Base-by-base conservation (phyloP, 2,888 invertebrate genomes). In the Brachyptera putata region DNA sequence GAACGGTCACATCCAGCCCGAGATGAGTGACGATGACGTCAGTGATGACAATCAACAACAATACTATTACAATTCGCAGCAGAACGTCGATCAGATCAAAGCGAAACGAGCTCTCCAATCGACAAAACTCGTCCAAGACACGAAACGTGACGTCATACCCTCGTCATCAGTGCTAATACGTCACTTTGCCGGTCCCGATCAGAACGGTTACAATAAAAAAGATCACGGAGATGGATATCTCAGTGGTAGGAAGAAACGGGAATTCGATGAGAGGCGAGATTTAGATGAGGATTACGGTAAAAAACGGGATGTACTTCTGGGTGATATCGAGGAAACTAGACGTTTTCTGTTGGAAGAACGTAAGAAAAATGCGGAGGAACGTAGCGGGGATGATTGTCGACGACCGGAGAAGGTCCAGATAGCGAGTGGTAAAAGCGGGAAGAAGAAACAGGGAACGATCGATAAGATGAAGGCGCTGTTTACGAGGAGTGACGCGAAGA, bases 401-500 rank as follows among this genome's bases (percentile, higher is more conserved):
- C 11, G 53, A 37, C 49, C 26, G 22, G 60, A 56, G 21, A 50
- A 56, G 56, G n/a, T n/a, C n/a, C n/a, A n/a, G n/a, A n/a, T n/a
- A n/a, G 55, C 24, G 57, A 14, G 36, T 18, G 34, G 16, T 50
- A 43, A 39, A 58, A 53, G 21, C 26, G 18, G n/a, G 39, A 60
- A 80, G 60, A 87, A 87, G 73, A 86, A 85, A 71, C 76, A 82
- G 68, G 85, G 86, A 74, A 82, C 86, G 69, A 80, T 87, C 68
- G 86, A 87, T 74, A 87, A 85, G 79, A 79, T 86, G 67, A 89
- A 88, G 71, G 87, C 88, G 74, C 78, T 89, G 68, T 89, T 89
- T 76, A 84, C 83, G 68, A 80, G 85, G 70, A 80, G 83, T 73
- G 79, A 79, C 76, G 82, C 82, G 73, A 82, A 83, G 72, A 82